A percentile compares a stretch with the other conserved stretches of the same genome.
Conservation (phyloP, 2,797 vertebrate species). For the Pygocentrus nattereri region DNA sequence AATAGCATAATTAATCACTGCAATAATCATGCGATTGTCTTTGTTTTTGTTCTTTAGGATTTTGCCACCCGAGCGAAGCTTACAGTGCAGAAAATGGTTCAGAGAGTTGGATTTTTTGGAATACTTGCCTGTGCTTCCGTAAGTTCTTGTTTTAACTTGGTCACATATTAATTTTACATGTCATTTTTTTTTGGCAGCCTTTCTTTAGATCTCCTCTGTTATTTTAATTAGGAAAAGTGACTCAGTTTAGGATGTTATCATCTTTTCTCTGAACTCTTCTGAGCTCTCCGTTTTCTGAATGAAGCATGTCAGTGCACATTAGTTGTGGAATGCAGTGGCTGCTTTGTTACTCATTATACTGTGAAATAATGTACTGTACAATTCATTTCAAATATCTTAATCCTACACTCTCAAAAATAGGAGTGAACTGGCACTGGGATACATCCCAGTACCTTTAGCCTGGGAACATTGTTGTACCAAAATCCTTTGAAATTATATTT, state of each 20-base stretch:
- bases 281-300: neutral
- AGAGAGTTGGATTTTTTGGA: slow-evolving; percentile 89
- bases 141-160: slow-evolving; percentile 69
- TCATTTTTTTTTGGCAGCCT: neutral
- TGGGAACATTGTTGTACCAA: too few relatives aligned
- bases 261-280: neutral
- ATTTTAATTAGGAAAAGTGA: neutral
- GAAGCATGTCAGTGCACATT: neutral
- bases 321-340: neutral
- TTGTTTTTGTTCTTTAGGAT: slow-evolving; percentile 73
- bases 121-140: slow-evolving; percentile 90
- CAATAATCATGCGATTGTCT: neutral
- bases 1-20: neutral
- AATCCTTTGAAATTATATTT: too few relatives aligned
- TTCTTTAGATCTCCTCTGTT: neutral
- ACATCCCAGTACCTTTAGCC: too few relatives aligned
- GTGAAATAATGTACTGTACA: neutral
- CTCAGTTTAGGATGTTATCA: neutral
- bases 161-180: neutral
- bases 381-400: neutral
- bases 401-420: too few relatives aligned
- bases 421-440: too few relatives aligned
- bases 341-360: neutral
- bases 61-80: slow-evolving; percentile 83
- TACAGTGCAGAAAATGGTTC: slow-evolving; percentile 85